Percentiles rank a stretch among this genome's conserved stretches.
Conservation (phyloP, 1,140 invertebrate genomes). For the Radopholus similis region DNA sequence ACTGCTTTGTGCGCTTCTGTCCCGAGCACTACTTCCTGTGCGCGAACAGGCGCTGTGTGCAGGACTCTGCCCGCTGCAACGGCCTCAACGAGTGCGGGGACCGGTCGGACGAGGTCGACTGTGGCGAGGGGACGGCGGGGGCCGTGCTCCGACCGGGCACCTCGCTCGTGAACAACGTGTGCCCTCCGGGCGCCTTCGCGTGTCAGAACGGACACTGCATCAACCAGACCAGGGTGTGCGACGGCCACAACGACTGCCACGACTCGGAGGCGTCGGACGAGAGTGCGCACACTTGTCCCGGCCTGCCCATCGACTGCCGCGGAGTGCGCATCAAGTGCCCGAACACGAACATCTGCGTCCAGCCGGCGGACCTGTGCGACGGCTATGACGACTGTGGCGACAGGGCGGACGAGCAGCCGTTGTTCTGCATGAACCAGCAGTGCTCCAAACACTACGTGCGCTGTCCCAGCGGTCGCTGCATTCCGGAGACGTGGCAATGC, state of each 20-base stretch:
- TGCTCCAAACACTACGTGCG: constrained; percentile 56
- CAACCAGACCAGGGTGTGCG: constrained; percentile 57
- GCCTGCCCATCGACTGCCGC: constrained; percentile 58
- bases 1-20: constrained; percentile 70
- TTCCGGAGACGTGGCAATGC: constrained; percentile 59
- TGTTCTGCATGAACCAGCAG: constrained; percentile 57
- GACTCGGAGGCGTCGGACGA: constrained; percentile 57
- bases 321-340: constrained; percentile 56
- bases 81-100: constrained; percentile 83
- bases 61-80: constrained; percentile 64
- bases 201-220: constrained; percentile 75
- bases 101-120: constrained; percentile 84
- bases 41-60: constrained; percentile 77
- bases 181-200: constrained; percentile 85
- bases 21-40: constrained; percentile 65
- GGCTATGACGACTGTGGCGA: constrained; percentile 50
- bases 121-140: constrained; percentile 60
- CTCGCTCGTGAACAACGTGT: constrained; percentile 62
- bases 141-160: constrained; percentile 55
- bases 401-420: constrained; percentile 47
- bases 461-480: constrained; percentile 58
- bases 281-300: constrained; percentile 49
- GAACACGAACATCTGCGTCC: constrained; percentile 59
- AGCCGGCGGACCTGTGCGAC: constrained; percentile 55
- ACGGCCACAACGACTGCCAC: constrained; percentile 59